Conservation (phyloP, 2,888 invertebrate species). For the Himalopsyche tibetana region DNA sequence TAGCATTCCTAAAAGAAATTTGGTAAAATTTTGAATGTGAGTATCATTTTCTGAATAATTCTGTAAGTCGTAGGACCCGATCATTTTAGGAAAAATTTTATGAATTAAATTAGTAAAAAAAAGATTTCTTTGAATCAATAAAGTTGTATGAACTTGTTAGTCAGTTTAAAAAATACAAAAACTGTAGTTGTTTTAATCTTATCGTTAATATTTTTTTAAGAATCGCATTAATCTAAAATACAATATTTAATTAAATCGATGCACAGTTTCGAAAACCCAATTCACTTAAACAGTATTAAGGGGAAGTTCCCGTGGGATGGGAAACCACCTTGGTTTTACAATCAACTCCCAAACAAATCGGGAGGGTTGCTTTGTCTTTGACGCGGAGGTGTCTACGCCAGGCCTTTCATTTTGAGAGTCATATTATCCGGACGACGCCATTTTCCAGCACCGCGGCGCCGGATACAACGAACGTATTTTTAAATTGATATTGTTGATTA, state of each 20-base stretch:
- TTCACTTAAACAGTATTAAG: neutral
- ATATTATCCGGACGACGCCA: conserved; percentile 21
- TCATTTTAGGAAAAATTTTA: no score
- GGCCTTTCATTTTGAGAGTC: conserved; percentile 43
- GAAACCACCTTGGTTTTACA: conserved; percentile 5
- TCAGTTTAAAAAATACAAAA: no score
- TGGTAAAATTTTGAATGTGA: no score
- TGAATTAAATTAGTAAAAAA: no score
- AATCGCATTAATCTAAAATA: no score
- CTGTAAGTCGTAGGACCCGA: no score
- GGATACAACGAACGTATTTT: neutral
- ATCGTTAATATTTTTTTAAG: no score
- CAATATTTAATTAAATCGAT: neutral
- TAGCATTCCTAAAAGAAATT: no score
- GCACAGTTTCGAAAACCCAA: conserved; percentile 10
- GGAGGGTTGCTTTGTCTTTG: conserved; percentile 47
- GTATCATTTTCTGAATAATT: no score
- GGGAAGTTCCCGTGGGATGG: neutral
- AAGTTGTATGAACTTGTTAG: no score
- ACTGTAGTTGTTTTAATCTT: no score
- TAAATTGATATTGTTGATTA: conserved; percentile 6
- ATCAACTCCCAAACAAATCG: conserved; percentile 43
- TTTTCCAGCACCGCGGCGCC: neutral
- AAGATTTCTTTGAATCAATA: no score
- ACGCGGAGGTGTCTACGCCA: conserved; percentile 22